phyloP scores from a whole-genome alignment of 1,140 invertebrate species.

The Drosophila hydei region DNA sequence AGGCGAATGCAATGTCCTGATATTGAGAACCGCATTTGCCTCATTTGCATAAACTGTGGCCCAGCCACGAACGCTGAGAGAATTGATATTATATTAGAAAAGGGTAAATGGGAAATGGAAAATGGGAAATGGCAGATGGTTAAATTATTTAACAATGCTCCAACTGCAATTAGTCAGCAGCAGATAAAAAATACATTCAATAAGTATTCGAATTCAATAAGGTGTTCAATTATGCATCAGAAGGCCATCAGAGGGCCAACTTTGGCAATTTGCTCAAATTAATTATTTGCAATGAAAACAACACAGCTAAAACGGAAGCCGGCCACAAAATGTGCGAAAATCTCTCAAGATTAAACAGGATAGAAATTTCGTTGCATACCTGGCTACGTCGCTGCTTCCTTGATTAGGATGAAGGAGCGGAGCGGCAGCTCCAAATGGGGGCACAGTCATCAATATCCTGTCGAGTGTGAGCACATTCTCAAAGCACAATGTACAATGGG shows the following conservation, averaged over 20 bases:
- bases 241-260: conserved; percentile 29
- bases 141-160: not conserved
- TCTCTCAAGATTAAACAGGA: conserved; percentile 74
- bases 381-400: not conserved
- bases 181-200: conserved; percentile 57
- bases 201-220: conserved; percentile 48
- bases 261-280: conserved; percentile 63
- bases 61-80: not conserved
- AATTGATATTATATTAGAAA: conserved; percentile 3
- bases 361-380: conserved; percentile 42
- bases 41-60: conserved; percentile 69
- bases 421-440: not conserved
- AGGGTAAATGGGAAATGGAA: conserved; percentile 3
- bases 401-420: not conserved
- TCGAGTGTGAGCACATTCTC: conserved; percentile 54
- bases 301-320: conserved; percentile 26
- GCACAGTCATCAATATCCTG: conserved; percentile 73
- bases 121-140: not conserved
- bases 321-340: conserved; percentile 72
- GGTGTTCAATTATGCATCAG: conserved; percentile 37
- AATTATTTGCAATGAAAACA: conserved; percentile 63
- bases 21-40: conserved; percentile 44
- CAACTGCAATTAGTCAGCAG: conserved; percentile 24
- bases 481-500: conserved; percentile 46
- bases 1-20: conserved; percentile 42